A percentile compares a stretch with the other conserved stretches of the same genome.
Conservation (phyloP, 2,888 invertebrate genomes). For the Nemoura dubitans region DNA sequence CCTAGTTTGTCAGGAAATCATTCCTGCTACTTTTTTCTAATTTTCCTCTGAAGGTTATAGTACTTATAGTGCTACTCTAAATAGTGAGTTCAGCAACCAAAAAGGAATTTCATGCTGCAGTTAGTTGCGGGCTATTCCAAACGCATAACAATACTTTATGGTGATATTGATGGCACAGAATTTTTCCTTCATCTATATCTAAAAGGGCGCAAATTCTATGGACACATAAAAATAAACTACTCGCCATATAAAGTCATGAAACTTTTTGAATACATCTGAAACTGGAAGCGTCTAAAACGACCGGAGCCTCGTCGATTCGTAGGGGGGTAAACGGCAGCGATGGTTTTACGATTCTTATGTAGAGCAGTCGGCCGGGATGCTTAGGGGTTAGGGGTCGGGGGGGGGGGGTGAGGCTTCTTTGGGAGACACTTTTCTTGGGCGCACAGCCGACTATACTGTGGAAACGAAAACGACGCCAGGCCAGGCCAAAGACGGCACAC, state of each 20-base stretch:
- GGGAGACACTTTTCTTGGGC: slow-evolving; percentile 23
- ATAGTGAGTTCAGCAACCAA: too few species aligned
- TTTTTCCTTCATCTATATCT: neutral
- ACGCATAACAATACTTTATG: neutral
- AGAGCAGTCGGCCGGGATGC: slow-evolving; percentile 9
- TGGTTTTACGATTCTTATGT: slow-evolving; percentile 36
- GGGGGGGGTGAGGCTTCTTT: neutral
- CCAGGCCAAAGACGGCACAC: neutral
- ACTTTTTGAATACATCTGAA: slow-evolving; percentile 30
- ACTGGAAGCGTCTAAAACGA: neutral
- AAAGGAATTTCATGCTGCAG: neutral
- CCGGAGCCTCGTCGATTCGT: neutral
- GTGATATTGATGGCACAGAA: neutral
- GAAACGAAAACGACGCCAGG: neutral
- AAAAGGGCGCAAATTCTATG: neutral
- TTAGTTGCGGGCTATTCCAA: neutral
- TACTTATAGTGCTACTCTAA: too few species aligned
- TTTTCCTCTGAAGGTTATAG: too few species aligned
- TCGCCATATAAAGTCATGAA: slow-evolving; percentile 8
- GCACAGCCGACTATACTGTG: neutral
- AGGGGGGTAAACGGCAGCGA: neutral
- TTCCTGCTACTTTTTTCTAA: too few species aligned
- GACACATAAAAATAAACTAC: slow-evolving; percentile 3
- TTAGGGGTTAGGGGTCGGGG: neutral
- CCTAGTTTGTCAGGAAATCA: too few species aligned